These are phyloP conservation scores for Scophthalmus maximus DNA, from an alignment of 2,113 vertebrate species.

Conservation along the genomic window DNA sequence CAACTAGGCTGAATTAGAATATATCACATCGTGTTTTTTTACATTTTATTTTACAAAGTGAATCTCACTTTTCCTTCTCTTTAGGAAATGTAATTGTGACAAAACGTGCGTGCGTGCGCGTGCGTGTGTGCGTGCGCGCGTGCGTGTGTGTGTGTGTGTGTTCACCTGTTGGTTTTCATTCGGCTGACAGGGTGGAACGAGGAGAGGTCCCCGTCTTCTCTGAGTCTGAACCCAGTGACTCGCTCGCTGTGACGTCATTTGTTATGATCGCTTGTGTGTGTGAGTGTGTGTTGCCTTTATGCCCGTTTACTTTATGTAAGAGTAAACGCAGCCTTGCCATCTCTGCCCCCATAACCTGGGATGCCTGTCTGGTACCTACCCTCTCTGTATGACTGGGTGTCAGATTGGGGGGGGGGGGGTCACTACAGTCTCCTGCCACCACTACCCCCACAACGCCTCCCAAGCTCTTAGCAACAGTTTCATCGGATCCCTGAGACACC, in stretches of 20 bases:
- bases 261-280: constrained; percentile 33
- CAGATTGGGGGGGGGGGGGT: not conserved
- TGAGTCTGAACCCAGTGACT: constrained; percentile 56
- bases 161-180: constrained; percentile 63
- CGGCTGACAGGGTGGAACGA: constrained; percentile 54
- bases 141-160: constrained; percentile 16
- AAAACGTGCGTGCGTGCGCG: constrained; percentile 6
- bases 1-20: not conserved
- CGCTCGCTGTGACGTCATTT: constrained; percentile 61
- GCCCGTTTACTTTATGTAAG: constrained; percentile 33
- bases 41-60: not conserved
- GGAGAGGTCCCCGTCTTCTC: constrained; percentile 47
- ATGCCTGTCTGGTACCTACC: constrained; percentile 50
- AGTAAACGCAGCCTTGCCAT: constrained; percentile 27
- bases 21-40: not conserved
- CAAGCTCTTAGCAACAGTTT: constrained; percentile 59
- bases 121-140: constrained; percentile 11
- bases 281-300: constrained; percentile 14
- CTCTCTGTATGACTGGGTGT: not conserved
- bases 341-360: constrained; percentile 59
- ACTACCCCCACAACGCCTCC: constrained; percentile 18
- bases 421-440: constrained; percentile 43
- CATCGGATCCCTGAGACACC: constrained; percentile 77
- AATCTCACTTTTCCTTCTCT: too few relatives aligned
- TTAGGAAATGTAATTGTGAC: not conserved